These are phyloP conservation scores for Platichthys stellatus DNA, from an alignment of 2,113 vertebrate genomes.

Conservation along the genomic window DNA sequence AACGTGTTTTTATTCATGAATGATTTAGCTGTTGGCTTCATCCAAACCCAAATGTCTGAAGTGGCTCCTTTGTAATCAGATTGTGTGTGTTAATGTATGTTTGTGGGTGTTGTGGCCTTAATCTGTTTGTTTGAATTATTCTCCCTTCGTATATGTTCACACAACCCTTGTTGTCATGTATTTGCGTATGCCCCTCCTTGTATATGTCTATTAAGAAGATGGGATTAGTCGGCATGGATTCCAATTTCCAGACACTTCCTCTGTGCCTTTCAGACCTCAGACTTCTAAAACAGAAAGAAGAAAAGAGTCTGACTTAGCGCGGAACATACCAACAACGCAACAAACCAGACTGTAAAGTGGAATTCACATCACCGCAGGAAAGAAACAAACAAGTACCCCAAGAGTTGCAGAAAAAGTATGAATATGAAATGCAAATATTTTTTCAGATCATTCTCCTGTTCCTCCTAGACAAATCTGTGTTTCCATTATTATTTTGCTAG, in stretches of 20 bases:
- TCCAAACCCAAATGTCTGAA: constrained; percentile 24
- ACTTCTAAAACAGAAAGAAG: constrained; percentile 56
- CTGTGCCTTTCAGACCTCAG: constrained; percentile 52
- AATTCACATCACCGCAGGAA: constrained; percentile 63
- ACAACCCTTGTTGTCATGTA: background rate
- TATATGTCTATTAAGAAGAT: constrained; percentile 26
- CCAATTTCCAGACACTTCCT: constrained; percentile 66
- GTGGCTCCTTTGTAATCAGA: constrained; percentile 18
- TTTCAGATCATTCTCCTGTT: constrained; percentile 33
- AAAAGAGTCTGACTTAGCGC: constrained; percentile 4
- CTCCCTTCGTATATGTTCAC: background rate
- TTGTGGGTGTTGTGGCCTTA: constrained; percentile 3
- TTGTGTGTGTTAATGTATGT: constrained; percentile 25
- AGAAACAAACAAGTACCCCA: constrained; percentile 61
- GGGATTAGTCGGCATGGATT: constrained; percentile 71
- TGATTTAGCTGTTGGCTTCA: constrained; percentile 30
- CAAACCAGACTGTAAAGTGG: constrained; percentile 62
- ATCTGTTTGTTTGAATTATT: constrained; percentile 19
- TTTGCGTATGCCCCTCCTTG: constrained; percentile 7
- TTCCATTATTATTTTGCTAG: constrained; percentile 34
- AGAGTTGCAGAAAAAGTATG: constrained; percentile 51
- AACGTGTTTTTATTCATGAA: constrained; percentile 45
- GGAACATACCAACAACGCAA: constrained; percentile 48
- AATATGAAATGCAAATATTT: constrained; percentile 66
- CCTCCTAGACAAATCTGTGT: constrained; percentile 36